Conservation (phyloP, 1,140 invertebrate species). For the Formica selysi region DNA sequence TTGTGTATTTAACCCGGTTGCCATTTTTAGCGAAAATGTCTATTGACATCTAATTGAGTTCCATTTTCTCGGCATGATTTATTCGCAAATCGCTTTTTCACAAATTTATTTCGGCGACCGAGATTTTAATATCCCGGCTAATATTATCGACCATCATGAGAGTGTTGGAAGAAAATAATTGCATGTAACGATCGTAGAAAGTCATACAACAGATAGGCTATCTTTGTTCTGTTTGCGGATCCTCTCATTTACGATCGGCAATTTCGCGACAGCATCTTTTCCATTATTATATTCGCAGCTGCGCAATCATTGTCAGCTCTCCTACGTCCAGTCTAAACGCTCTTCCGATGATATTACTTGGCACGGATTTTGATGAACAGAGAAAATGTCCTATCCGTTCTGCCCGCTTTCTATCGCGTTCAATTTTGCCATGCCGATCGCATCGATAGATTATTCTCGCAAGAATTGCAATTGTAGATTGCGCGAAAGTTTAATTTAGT, state of each 20-base stretch:
- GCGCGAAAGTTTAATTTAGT: not conserved
- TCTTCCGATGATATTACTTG: conserved; percentile 24
- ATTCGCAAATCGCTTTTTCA: conserved; percentile 13
- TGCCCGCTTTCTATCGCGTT: conserved; percentile 32
- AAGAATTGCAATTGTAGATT: conserved; percentile 6
- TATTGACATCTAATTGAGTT: not conserved
- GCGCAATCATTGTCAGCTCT: conserved; percentile 23
- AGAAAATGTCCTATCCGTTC: not conserved
- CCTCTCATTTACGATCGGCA: conserved; percentile 34
- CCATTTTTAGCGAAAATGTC: not conserved
- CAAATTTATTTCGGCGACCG: conserved; percentile 10
- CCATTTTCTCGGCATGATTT: conserved; percentile 18
- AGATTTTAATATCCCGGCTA: conserved; percentile 26
- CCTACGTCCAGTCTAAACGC: conserved; percentile 13
- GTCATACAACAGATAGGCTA: conserved; percentile 3
- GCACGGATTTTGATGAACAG: not conserved
- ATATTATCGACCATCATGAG: conserved; percentile 34
- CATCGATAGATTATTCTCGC: not conserved
- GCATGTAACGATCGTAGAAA: conserved; percentile 56
- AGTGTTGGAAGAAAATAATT: conserved; percentile 24
- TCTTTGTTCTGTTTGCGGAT: conserved; percentile 43
- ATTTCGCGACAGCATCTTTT: conserved; percentile 44
- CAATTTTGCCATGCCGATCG: conserved; percentile 15
- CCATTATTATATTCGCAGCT: not conserved
- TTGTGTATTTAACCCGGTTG: not conserved